Percentiles rank a stretch among this genome's conserved stretches.
phyloP scores from a whole-genome alignment of 2,797 vertebrate species.

The Myripristis murdjan region DNA sequence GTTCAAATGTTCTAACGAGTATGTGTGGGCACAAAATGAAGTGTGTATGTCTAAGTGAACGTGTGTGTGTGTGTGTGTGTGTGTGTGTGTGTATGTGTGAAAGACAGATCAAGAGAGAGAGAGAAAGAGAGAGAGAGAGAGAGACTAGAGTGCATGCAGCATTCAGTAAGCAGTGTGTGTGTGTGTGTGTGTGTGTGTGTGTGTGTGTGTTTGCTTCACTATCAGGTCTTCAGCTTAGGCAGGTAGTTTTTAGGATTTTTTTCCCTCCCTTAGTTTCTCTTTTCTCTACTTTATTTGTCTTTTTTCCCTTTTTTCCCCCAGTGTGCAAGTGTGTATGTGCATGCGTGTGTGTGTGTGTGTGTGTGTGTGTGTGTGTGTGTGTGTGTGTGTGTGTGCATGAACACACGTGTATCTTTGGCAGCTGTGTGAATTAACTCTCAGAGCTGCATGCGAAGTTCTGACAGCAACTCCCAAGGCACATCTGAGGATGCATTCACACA shows the following conservation, averaged over 20 bases:
- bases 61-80: conserved; percentile 11
- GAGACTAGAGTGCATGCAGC: conserved; percentile 42
- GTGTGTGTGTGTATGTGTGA: conserved; percentile 13
- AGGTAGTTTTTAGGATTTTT: conserved; percentile 50
- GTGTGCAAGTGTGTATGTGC: background rate
- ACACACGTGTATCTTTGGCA: conserved; percentile 39
- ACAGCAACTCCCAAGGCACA: conserved; percentile 58
- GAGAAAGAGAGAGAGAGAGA: too few species aligned
- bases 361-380: conserved; percentile 2
- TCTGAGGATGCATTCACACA: conserved; percentile 3
- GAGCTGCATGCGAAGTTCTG: conserved; percentile 57
- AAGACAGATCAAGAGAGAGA: conserved; percentile 15
- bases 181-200: too few species aligned
- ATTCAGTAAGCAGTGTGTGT: conserved; percentile 44
- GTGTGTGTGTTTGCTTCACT: conserved; percentile 16
- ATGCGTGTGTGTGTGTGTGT: conserved; percentile 1
- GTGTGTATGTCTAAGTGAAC: conserved; percentile 41
- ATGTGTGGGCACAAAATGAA: conserved; percentile 65
- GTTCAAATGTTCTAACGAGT: conserved; percentile 64
- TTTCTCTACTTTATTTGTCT: conserved; percentile 20
- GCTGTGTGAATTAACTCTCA: conserved; percentile 55
- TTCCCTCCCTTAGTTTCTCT: background rate
- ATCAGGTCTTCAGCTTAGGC: conserved; percentile 28
- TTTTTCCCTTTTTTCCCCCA: conserved; percentile 4
- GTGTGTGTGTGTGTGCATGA: conserved; percentile 6